A percentile compares a stretch with the other conserved stretches of the same genome.
phyloP scores from a whole-genome alignment of 2,113 vertebrate species.

The Thunnus thynnus region DNA sequence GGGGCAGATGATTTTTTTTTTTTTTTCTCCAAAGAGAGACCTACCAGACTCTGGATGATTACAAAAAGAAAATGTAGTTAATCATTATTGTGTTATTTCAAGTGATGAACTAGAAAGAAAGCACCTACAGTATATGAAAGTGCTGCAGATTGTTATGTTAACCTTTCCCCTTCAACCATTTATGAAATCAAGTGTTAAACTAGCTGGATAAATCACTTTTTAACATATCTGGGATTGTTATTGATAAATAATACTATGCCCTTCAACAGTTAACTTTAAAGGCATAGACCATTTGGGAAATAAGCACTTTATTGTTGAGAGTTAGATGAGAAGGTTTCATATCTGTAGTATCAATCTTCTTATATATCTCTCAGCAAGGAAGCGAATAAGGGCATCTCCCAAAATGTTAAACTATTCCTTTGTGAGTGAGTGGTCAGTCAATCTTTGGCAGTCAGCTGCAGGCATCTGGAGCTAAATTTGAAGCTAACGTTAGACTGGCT shows the following conservation, averaged over 20 bases:
- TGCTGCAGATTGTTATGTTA: neutral
- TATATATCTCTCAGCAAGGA: too few species aligned
- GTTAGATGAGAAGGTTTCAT: too few species aligned
- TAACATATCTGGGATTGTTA: too few species aligned
- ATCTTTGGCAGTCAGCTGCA: neutral
- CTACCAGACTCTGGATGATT: neutral
- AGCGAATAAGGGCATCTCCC: neutral
- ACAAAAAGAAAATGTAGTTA: conserved; percentile 23
- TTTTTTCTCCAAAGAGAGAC: neutral
- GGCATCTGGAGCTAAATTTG: conserved; percentile 62
- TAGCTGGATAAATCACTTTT: too few species aligned
- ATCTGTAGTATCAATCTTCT: too few species aligned
- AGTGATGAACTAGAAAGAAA: neutral
- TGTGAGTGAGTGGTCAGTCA: conserved; percentile 1
- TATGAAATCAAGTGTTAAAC: neutral
- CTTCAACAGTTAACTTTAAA: too few species aligned
- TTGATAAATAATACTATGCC: too few species aligned
- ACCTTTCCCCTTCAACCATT: neutral
- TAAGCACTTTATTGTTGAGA: too few species aligned
- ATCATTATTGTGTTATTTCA: conserved; percentile 39
- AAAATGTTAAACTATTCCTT: neutral
- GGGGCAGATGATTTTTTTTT: conserved; percentile 39
- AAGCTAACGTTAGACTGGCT: conserved; percentile 65
- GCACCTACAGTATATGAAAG: conserved; percentile 2
- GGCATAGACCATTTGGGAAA: too few species aligned